Evolutionary conservation across 2,888 invertebrate genomes (phyloP), one percentile per base, ranked within the genome.

Genomic region (Unio pictorum): DNA sequence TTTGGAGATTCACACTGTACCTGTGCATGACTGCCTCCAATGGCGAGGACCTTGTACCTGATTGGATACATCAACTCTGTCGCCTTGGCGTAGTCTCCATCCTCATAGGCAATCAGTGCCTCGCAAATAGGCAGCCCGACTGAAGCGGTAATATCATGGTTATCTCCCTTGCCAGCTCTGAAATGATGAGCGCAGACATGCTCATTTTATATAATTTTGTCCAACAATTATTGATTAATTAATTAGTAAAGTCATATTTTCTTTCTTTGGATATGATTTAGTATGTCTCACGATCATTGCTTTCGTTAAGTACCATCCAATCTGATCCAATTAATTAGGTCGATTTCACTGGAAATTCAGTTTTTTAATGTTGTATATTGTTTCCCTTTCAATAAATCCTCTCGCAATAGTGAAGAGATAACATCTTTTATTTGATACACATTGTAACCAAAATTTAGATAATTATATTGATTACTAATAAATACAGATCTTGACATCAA

Each of bases 1-100:
- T 45, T 45, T 3, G 61, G 20, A 8, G 17, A 8, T 6, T 54
- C 2, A n/a, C 30, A 6, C 7, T 65, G 4, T 67, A 90, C 90
- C 88, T 91, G 91, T n/a, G 91, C 91, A 79, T 91, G 84, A 73
- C 90, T 91, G 34, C 91, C 91, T 8, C 91, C 91, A 66, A 91
- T 88, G 26, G 72, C 75, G 28, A 87, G 68, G 8, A 91, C 74
- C 28, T 88, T 78, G 70, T 90, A 88, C 60, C 88, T 74, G 17
- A 90, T 71, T 8, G 90, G 89, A 60, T 84, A 77, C 34, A 91
- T 71, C 2, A 88, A 71, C 26, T 89, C 87, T 8, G 88, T 87
- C 23, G 87, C 87, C 45, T 80, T 75, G 18, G 75, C 85, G 74
- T 81, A 91, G 64, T 89, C 81, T 17, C 84, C 87, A 11, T 86